Evolutionary conservation across 2,113 vertebrate species (phyloP).

Genomic region (Dipodomys ordii): DNA sequence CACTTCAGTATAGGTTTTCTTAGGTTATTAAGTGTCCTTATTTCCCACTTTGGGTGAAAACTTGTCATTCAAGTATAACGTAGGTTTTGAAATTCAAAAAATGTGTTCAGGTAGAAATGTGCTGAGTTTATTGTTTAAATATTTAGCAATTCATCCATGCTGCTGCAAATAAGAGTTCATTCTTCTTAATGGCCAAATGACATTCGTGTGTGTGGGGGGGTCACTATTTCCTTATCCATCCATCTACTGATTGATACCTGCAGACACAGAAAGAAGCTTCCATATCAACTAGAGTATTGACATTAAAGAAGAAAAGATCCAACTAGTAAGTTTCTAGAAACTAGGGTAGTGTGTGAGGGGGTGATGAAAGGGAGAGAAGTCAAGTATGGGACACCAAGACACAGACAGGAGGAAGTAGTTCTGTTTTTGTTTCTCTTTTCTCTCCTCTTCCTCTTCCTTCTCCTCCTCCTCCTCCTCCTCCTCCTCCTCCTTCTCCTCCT

Average conservation of each 20-base stretch:
- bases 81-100: slow-evolving; percentile 12
- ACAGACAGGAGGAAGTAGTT: not conserved
- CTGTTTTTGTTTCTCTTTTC: not conserved
- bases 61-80: not conserved
- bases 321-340: not conserved
- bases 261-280: not conserved
- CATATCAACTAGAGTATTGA: not conserved
- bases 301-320: not conserved
- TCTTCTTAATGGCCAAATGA: not conserved
- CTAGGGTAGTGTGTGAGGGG: too few species aligned
- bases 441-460: too few species aligned
- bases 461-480: too few species aligned
- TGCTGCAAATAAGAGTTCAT: not conserved
- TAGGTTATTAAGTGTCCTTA: not conserved
- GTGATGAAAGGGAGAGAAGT: too few species aligned
- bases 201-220: not conserved
- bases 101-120: not conserved
- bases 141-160: not conserved
- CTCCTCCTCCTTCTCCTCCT: not conserved
- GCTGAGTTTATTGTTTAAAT: not conserved
- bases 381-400: not conserved
- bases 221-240: not conserved
- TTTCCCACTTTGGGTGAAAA: not conserved
- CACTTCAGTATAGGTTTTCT: not conserved
- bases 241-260: not conserved